A percentile compares a stretch with the other conserved stretches of the same genome.
Evolutionary conservation across 2,888 invertebrate species (phyloP).

Genomic region (Pheosia tremula): DNA sequence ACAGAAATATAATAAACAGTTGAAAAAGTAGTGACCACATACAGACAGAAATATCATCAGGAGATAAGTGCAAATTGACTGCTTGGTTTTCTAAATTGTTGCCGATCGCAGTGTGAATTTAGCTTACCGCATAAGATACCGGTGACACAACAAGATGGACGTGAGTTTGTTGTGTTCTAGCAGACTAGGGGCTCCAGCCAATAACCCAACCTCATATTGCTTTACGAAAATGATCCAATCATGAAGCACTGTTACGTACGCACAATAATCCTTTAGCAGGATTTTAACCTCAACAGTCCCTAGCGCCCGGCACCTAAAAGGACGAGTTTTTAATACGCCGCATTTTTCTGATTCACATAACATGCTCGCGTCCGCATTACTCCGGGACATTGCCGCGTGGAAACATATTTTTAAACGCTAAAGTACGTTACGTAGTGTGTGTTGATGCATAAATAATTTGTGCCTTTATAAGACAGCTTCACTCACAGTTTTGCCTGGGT

Average conservation of each 20-base stretch:
- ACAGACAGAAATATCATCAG: not conserved
- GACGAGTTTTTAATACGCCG: conserved; percentile 28
- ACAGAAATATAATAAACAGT: no score
- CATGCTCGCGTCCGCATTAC: conserved; percentile 5
- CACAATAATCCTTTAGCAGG: conserved; percentile 2
- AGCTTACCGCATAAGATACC: not conserved
- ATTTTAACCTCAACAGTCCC: conserved; percentile 7
- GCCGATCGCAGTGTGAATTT: not conserved
- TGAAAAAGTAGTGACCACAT: no score
- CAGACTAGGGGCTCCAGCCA: no score
- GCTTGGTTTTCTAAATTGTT: not conserved
- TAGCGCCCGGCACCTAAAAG: conserved; percentile 14
- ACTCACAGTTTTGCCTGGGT: no score
- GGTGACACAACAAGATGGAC: not conserved
- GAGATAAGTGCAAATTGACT: not conserved
- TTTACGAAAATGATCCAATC: not conserved
- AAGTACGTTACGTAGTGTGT: not conserved
- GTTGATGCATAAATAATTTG: conserved; percentile 2
- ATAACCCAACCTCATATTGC: not conserved
- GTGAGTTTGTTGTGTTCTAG: not conserved
- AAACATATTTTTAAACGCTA: conserved; percentile 5
- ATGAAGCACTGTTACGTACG: not conserved
- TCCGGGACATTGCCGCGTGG: not conserved
- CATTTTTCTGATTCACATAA: conserved; percentile 23
- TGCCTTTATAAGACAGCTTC: not conserved